Evolutionary conservation across 1,140 invertebrate species (phyloP).

Genomic region (Episyrphus balteatus): DNA sequence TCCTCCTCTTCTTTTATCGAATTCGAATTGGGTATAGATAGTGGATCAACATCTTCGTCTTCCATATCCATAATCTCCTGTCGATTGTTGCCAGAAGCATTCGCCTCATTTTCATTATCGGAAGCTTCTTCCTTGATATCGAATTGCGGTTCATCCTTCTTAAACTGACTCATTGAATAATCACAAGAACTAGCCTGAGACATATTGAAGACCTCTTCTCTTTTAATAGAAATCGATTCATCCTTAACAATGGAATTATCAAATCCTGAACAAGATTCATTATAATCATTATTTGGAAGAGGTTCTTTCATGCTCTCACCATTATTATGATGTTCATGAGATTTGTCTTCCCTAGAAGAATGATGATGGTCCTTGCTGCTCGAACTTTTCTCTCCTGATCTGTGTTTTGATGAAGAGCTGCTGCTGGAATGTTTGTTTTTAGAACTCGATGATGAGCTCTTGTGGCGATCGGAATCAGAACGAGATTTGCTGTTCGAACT

Average conservation of each 20-base stretch:
- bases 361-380: slow-evolving; percentile 38
- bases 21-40: slow-evolving; percentile 33
- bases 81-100: not conserved
- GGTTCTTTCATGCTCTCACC: slow-evolving; percentile 37
- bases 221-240: slow-evolving; percentile 19
- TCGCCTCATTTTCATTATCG: slow-evolving; percentile 16
- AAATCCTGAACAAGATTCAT: slow-evolving; percentile 23
- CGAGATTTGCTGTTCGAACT: too few relatives aligned
- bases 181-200: slow-evolving; percentile 52
- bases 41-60: slow-evolving; percentile 30
- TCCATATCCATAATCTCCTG: slow-evolving; percentile 11
- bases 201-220: slow-evolving; percentile 32
- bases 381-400: slow-evolving; percentile 31
- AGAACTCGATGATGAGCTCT: slow-evolving; percentile 27
- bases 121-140: slow-evolving; percentile 22
- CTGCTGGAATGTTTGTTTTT: slow-evolving; percentile 37
- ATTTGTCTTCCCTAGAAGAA: slow-evolving; percentile 32
- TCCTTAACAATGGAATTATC: slow-evolving; percentile 37
- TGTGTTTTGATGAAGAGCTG: slow-evolving; percentile 16
- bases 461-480: slow-evolving; percentile 21
- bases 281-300: slow-evolving; percentile 3
- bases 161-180: slow-evolving; percentile 52
- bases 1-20: slow-evolving; percentile 14
- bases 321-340: slow-evolving; percentile 40
- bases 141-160: slow-evolving; percentile 39